phyloP scores from a whole-genome alignment of 2,888 invertebrate species.

The Leptopilina syphax region DNA sequence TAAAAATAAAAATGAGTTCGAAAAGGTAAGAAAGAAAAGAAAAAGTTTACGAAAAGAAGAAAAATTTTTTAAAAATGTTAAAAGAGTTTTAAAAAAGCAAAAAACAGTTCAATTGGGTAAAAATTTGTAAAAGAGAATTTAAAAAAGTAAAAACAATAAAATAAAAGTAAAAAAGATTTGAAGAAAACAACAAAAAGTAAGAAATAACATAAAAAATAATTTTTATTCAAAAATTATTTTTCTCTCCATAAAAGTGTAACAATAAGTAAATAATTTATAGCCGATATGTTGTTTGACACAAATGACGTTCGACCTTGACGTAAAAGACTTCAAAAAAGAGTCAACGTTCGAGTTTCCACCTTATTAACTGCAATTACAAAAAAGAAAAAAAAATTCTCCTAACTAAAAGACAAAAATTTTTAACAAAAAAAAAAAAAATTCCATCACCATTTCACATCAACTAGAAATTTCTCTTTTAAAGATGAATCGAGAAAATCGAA shows the following conservation, averaged over 20 bases:
- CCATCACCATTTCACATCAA: neutral
- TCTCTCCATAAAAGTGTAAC: neutral
- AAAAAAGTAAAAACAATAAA: too few relatives aligned
- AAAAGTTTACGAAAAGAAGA: too few relatives aligned
- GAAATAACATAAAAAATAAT: too few relatives aligned
- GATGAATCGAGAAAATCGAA: neutral
- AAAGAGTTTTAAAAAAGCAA: too few relatives aligned
- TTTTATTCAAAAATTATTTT: neutral
- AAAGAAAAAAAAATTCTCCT: neutral
- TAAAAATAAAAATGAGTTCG: too few relatives aligned
- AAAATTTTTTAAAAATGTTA: too few relatives aligned
- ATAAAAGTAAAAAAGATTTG: too few relatives aligned
- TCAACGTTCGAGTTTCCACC: constrained; percentile 13
- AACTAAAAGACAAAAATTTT: neutral
- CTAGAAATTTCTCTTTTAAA: constrained; percentile 20
- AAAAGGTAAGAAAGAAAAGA: too few relatives aligned
- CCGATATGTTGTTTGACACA: neutral
- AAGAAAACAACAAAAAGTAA: too few relatives aligned
- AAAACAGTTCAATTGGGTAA: too few relatives aligned
- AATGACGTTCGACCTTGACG: neutral
- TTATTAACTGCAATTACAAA: neutral
- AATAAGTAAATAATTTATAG: neutral
- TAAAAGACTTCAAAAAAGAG: neutral
- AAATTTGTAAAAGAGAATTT: too few relatives aligned
- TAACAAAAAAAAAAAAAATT: too few relatives aligned